A percentile compares a stretch with the other conserved stretches of the same genome.
phyloP scores from a whole-genome alignment of 1,140 invertebrate species.

The Bicyclus anynana region DNA sequence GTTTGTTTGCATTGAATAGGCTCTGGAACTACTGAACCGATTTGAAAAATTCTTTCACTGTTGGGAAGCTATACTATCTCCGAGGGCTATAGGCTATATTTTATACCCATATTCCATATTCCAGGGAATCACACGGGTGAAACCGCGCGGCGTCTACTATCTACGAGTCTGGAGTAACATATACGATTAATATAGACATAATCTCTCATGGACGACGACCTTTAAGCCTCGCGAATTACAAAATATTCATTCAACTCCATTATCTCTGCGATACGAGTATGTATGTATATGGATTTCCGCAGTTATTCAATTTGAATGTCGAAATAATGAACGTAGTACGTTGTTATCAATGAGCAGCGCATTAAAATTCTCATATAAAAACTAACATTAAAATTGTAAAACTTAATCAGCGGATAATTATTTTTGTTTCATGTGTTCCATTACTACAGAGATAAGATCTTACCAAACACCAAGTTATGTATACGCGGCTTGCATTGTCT shows the following conservation, averaged over 20 bases:
- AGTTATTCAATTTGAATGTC: background rate
- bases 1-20: no score
- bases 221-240: background rate
- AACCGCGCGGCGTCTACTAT: no score
- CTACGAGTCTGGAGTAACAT: no score
- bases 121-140: no score
- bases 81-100: no score
- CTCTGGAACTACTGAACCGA: no score
- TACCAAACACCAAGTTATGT: background rate
- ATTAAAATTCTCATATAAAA: slow-evolving; percentile 7
- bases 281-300: slow-evolving; percentile 1
- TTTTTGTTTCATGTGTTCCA: slow-evolving; percentile 15
- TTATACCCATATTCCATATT: no score
- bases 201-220: background rate
- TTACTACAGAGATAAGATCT: slow-evolving; percentile 20
- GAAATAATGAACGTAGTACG: background rate
- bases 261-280: background rate
- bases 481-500: slow-evolving; percentile 2
- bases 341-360: background rate
- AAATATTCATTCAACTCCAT: background rate
- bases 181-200: no score
- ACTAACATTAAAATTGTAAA: slow-evolving; percentile 19
- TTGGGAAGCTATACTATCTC: no score
- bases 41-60: no score
- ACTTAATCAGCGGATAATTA: slow-evolving; percentile 24